phyloP scores from a whole-genome alignment of 2,888 invertebrate species.

The Chalcosyrphus nemorum region DNA sequence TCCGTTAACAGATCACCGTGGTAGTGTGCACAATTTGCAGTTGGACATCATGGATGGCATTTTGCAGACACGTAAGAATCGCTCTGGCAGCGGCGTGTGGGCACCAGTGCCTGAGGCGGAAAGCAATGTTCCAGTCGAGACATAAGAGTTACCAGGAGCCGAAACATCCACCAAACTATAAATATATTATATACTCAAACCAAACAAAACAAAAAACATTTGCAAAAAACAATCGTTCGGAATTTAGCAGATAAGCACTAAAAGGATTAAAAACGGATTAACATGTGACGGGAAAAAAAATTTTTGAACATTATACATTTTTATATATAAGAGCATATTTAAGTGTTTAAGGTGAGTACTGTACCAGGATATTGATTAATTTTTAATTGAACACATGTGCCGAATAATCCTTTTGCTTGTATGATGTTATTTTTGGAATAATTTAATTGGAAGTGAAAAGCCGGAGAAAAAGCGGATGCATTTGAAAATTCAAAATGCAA shows the following conservation, averaged over 20 bases:
- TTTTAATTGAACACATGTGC: not conserved
- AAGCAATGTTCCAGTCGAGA: constrained; percentile 81
- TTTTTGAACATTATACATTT: constrained; percentile 73
- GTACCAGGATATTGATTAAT: not conserved
- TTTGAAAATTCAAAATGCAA: not conserved
- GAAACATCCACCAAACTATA: constrained; percentile 50
- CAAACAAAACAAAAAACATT: no score
- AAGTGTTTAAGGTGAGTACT: constrained; percentile 70
- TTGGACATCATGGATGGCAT: constrained; percentile 95
- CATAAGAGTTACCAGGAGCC: constrained; percentile 74
- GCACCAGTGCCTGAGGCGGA: constrained; percentile 82
- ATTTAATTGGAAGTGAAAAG: not conserved
- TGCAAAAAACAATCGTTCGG: constrained; percentile 72
- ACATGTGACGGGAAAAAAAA: constrained; percentile 64
- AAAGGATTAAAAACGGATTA: constrained; percentile 71
- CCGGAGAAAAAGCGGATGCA: not conserved
- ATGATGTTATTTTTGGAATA: not conserved
- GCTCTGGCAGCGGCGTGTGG: constrained; percentile 86
- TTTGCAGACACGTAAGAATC: constrained; percentile 89
- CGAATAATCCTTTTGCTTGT: not conserved
- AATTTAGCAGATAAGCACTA: constrained; percentile 71
- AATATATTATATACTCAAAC: no score
- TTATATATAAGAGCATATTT: constrained; percentile 71
- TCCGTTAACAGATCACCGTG: constrained; percentile 87
- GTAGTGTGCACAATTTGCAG: constrained; percentile 92